Base-by-base conservation (phyloP, 2,888 invertebrate species). In the Glomeris marginata region DNA sequence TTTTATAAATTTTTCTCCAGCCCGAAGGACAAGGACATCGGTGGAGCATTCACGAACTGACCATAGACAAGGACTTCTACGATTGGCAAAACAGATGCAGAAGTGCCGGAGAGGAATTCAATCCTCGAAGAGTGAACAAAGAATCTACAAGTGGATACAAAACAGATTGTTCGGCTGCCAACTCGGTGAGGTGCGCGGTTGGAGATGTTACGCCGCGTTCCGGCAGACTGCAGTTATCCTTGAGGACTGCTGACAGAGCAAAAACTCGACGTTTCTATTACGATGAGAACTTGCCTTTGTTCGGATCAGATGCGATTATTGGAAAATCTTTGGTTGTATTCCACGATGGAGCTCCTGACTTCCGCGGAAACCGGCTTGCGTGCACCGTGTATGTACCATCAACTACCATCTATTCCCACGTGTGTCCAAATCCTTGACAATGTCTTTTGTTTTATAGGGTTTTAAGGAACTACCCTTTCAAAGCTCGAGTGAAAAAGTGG, bases 71-170 rank as follows among this genome's bases (percentile, higher is more conserved):
- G 16, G 92, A 92, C 68, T 91, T 81, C 67, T 88, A 88, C 66
- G 85, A 87, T 67, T 91, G 90, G 91, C 81, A 82, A 28, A 78
- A 74, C 41, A 71, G 91, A 36, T 90, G 91, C 63, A 68, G 85
- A 10, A 85, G 85, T 57, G 76, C 85, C 0, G 88, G 85, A 4
- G 63, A 62, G 1, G 70, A 78, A n/a, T 84, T 74, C 63, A 84
- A 91, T 69, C 91, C 91, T 0, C 78, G 78, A 58, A 76, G 78
- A 57, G 77, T 80, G 36, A 56, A 58, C 13, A 45, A 58, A 4
- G 37, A 28, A 3, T 16, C 41, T 10, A 41, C 34, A 41, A 41
- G 41, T 28, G 28, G 28, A 5, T 28, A 28, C 28, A 37, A 49
- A 44, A 18, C 15, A 15, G 5, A 43, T 20, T 49, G 49, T 38